phyloP scores from a whole-genome alignment of 2,797 vertebrate species.

The Galaxias olidus region DNA sequence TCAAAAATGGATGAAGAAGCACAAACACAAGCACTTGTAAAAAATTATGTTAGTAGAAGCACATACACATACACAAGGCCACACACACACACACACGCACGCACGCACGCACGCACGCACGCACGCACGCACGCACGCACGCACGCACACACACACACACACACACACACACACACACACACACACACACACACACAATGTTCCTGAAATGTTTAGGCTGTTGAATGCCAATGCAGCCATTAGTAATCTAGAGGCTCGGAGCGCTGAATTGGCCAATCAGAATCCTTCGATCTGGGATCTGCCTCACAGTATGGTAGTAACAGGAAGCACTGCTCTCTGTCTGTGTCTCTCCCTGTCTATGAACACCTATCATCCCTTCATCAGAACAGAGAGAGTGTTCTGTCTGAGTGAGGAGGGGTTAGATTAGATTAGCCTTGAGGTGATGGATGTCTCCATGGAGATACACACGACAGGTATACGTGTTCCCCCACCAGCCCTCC shows the following conservation, averaged over 20 bases:
- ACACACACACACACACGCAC: background rate
- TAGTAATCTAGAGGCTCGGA: too few species aligned
- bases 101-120: background rate
- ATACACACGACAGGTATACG: constrained; percentile 10
- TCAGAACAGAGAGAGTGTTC: constrained; percentile 31
- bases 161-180: background rate
- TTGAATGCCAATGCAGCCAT: too few species aligned
- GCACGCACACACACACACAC: background rate
- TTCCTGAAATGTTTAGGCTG: too few species aligned
- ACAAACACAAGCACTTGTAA: too few species aligned
- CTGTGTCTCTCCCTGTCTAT: constrained; percentile 22
- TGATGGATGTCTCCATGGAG: too few species aligned
- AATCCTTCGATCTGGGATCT: too few species aligned
- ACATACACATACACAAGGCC: background rate
- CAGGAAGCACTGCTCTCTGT: too few species aligned
- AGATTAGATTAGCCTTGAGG: constrained; percentile 35
- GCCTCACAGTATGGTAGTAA: too few species aligned
- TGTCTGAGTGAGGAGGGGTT: constrained; percentile 28
- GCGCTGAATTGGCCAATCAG: too few species aligned
- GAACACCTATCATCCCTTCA: constrained; percentile 32
- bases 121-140: background rate
- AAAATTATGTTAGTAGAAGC: too few species aligned
- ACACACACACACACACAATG: constrained; percentile 1
- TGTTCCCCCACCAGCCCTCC: too few species aligned
- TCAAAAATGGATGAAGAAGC: too few species aligned